Evolutionary conservation across 64 coral and sea anemone species (phyloP).

Genomic region (Hydrozoanthus tunicans): DNA sequence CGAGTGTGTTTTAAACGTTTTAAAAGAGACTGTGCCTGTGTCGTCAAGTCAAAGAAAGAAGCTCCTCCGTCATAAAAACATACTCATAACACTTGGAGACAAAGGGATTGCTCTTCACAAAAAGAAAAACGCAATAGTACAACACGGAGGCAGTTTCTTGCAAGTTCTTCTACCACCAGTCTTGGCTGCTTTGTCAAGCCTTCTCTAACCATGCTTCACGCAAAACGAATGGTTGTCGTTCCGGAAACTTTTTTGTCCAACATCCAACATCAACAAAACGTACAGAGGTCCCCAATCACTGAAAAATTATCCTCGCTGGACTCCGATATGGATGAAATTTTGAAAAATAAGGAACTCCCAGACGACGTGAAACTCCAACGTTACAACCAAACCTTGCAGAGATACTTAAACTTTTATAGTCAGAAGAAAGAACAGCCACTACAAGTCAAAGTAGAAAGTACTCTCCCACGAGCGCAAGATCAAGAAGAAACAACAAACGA

Average conservation of each 20-base stretch:
- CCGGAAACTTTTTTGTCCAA: constrained; percentile 41
- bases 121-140: neutral
- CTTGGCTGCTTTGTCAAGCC: neutral
- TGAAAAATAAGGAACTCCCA: neutral
- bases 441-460: neutral
- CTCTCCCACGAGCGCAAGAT: neutral
- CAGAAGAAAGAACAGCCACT: neutral
- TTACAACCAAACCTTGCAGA: constrained; percentile 27
- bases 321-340: constrained; percentile 25
- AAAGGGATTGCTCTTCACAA: neutral
- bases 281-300: neutral
- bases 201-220: constrained; percentile 11
- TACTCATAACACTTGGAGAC: neutral
- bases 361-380: constrained; percentile 3
- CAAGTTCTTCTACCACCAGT: constrained; percentile 21
- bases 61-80: neutral
- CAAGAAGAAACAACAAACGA: constrained; percentile 7
- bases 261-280: constrained; percentile 23
- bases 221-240: constrained; percentile 44
- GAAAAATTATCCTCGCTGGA: neutral
- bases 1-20: neutral
- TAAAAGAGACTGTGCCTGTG: neutral
- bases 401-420: neutral
- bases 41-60: neutral
- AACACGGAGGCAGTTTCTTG: constrained; percentile 21